phyloP scores from a whole-genome alignment of 2,888 invertebrate genomes.

The Platycheirus albimanus region DNA sequence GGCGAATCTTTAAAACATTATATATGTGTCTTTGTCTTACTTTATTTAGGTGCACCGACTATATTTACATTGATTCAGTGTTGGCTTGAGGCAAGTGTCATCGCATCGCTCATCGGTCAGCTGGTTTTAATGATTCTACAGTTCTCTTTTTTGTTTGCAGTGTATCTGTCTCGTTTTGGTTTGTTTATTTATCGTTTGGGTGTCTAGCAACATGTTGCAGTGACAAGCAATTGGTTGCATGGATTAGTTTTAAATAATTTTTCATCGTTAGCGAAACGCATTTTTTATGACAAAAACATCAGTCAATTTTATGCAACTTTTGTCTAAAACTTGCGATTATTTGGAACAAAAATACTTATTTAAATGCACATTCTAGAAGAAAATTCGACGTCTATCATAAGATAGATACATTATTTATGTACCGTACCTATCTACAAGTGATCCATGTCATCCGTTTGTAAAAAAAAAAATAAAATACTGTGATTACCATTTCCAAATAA shows the following conservation, averaged over 20 bases:
- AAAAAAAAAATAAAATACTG: too few relatives aligned
- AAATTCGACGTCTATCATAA: too few relatives aligned
- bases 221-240: neutral
- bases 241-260: neutral
- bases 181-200: constrained; percentile 57
- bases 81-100: constrained; percentile 54
- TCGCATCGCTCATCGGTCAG: constrained; percentile 68
- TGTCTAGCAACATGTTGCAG: constrained; percentile 48
- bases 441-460: too few relatives aligned
- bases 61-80: constrained; percentile 9
- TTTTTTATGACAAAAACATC: too few relatives aligned
- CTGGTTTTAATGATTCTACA: constrained; percentile 43
- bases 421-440: too few relatives aligned
- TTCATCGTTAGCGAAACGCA: too few relatives aligned
- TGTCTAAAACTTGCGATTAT: too few relatives aligned
- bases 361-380: too few relatives aligned
- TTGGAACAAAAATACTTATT: too few relatives aligned
- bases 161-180: constrained; percentile 38
- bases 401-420: too few relatives aligned
- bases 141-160: neutral
- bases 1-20: constrained; percentile 14
- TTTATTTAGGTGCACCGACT: constrained; percentile 3
- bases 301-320: too few relatives aligned
- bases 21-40: constrained; percentile 33
- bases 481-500: too few relatives aligned